Base-by-base conservation (phyloP, 1,140 invertebrate genomes). In the Campoletis sonorensis region DNA sequence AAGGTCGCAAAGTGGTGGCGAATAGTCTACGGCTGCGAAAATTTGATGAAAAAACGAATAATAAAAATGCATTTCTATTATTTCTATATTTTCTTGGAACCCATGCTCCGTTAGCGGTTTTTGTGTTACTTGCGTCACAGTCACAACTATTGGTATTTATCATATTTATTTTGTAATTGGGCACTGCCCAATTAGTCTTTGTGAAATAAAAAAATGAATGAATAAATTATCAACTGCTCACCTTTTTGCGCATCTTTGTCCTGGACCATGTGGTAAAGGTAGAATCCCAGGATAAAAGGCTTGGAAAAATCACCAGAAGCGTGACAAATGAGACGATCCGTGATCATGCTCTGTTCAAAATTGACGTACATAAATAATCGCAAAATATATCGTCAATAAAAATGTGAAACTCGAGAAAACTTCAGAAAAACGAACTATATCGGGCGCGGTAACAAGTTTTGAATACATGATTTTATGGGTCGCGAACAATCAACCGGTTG, bases 281-380 rank as follows among this genome's bases (percentile, higher is more conserved):
- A 98, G 92, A 98, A 99, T 0, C 98, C 98, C 82, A 96, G 93
- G 71, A 98, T 94, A 88, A 98, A 98, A 7, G 94, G 94, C 89
- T 96, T 96, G 0, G 93, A 93, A 79, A 93, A 94, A 88, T 98
- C 96, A 3, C 97, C 97, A 18, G 97, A 98, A 1, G 97, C 96
- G 89, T 99, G 98, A 81, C 96, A 96, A 81, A 99, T 98, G 80
- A 97, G 91, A 87, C 95, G 95, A 76, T 97, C 96, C 86, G 95
- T 93, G 75, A 96, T 91, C 92, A 98, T 93, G 87, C 92, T 93
- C 96, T 97, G 40, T 45, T 45, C 5, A 88, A 21, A 93, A 93
- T 87, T 58, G 1, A 58, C 18, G 8, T 58, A 58, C 21, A 58
- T 10, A n/a, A 45, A 4, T 45, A 45, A 45, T 10, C 7, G 2